Evolutionary conservation across 92 coral and sea anemone species (phyloP), one percentile per base, ranked within the genome.

Genomic region (Bergia puertoricense): DNA sequence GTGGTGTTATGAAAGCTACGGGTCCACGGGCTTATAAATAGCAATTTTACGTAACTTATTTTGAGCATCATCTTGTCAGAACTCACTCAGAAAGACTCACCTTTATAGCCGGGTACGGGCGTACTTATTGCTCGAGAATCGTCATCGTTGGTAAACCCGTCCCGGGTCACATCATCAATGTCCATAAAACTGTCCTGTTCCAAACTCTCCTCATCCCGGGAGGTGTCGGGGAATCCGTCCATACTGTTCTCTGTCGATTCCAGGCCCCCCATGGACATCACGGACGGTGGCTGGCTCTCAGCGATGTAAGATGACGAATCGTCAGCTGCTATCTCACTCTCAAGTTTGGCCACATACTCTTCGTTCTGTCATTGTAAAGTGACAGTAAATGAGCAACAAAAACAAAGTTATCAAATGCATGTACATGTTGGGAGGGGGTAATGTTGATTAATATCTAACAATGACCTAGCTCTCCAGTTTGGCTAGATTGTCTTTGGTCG

Each of bases 231-330:
- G 82, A 97, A 97, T 41, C 95, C 99, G 37, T 97, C 99, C 96
- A 97, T 91, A 89, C 99, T 97, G 91, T 97, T 95, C 22, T 97
- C 99, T 76, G 89, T 81, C 11, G 95, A 97, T 88, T 91, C 91
- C 81, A 95, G 97, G 10, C 94, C 92, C 22, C 97, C 96, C 45
- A 84, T 44, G 4, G 87, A 84, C 71, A 89, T 88, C 42, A 95
- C 99, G 6, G 99, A 97, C 10, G 99, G 98, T 62, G 99, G 99
- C 87, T 97, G 98, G 83, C 99, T 97, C 74, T 84, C 87, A 16
- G 99, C 94, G 10, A 94, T 88, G 86, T 97, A 95, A 16, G 99
- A 97, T 22, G 99, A 97, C 44, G 96, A 90, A 85, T 97, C 99
- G 68, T 95, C 98, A 54, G 93, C 94, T 22, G 91, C 87, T 42